Evolutionary conservation across 2,113 vertebrate species (phyloP).

Genomic region (Melanotaenia duboulayi): DNA sequence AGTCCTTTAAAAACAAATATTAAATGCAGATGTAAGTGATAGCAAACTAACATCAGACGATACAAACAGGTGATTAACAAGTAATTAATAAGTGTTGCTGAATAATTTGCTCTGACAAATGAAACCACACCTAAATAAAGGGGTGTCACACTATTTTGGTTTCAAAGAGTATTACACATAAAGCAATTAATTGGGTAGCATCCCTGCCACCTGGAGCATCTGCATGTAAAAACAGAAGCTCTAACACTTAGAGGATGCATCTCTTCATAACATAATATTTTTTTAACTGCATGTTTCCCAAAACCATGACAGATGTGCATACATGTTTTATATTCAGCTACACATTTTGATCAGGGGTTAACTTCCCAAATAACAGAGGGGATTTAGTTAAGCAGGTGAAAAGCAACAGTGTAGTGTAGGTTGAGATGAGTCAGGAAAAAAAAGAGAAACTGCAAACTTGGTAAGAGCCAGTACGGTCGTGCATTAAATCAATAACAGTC

Average conservation of each 20-base stretch:
- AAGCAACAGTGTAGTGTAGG: constrained; percentile 6
- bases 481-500: constrained; percentile 1
- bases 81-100: background rate
- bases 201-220: background rate
- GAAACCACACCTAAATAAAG: constrained; percentile 1
- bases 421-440: constrained; percentile 31
- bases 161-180: constrained; percentile 2
- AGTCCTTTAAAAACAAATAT: constrained; percentile 81
- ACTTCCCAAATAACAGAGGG: background rate
- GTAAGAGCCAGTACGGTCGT: constrained; percentile 13
- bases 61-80: background rate
- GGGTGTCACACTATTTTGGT: background rate
- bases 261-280: background rate
- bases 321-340: background rate
- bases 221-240: constrained; percentile 1
- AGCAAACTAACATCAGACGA: background rate
- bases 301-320: constrained; percentile 4
- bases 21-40: background rate
- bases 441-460: constrained; percentile 10
- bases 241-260: background rate
- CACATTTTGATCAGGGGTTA: background rate
- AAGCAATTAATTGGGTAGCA: background rate
- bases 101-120: too few relatives aligned
- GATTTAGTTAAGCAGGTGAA: constrained; percentile 2
- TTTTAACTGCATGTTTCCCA: background rate